These are phyloP conservation scores for Yponomeuta plumbellus DNA, from an alignment of 2,888 invertebrate genomes.

Conservation along the genomic window DNA sequence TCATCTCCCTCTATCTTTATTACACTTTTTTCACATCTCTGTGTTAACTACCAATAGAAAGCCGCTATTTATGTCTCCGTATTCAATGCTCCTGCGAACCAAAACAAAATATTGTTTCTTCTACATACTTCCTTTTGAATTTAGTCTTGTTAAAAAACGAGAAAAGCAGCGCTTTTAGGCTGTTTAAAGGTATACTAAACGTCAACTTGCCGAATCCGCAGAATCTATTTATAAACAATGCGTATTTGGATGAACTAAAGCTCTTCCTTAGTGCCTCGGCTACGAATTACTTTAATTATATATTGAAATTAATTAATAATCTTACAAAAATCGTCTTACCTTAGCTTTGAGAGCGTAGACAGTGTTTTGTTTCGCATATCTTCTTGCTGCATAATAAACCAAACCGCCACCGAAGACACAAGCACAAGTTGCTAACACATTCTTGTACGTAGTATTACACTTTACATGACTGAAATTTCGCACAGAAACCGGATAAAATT, in stretches of 20 bases:
- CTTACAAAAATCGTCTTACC: constrained; percentile 41
- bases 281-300: neutral
- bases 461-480: constrained; percentile 54
- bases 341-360: constrained; percentile 70
- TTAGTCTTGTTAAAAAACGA: no score
- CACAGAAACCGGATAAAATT: constrained; percentile 43
- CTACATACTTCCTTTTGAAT: no score
- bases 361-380: constrained; percentile 49
- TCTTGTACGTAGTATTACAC: constrained; percentile 43
- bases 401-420: constrained; percentile 62
- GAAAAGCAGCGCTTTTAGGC: neutral
- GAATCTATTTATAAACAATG: constrained; percentile 50
- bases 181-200: constrained; percentile 24
- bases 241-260: neutral
- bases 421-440: constrained; percentile 56
- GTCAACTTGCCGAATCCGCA: constrained; percentile 34
- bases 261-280: neutral
- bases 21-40: no score
- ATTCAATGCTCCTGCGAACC: no score
- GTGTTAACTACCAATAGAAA: no score
- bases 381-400: constrained; percentile 54
- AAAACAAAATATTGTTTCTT: no score
- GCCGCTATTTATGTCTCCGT: no score
- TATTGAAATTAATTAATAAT: neutral
- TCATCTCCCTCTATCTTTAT: no score